Base-by-base conservation (phyloP, 2,888 invertebrate species). In the Drosophila macrothrix region DNA sequence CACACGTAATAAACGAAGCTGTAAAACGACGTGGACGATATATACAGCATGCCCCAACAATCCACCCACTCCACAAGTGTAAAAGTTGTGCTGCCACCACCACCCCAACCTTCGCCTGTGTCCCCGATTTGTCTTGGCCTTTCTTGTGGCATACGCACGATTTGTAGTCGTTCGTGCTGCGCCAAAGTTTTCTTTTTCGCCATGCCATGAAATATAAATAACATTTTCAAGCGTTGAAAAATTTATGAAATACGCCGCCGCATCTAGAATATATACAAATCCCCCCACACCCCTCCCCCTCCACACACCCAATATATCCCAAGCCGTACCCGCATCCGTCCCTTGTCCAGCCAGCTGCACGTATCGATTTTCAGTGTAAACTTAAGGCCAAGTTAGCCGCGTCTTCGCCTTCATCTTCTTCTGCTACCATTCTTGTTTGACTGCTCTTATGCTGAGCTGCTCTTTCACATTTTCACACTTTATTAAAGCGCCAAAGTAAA, bases 121-220 rank as follows among this genome's bases (percentile, higher is more conserved):
- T 33, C 3, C 22, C 39, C 76, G 80, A 78, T 78, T 78, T 78
- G 78, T 78, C 78, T 78, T 73, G 60, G 70, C 84, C 59, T 71
- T 67, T 74, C 66, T 71, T 55, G 59, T 70, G 83, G 69, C 63
- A 82, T 86, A 85, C 85, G 85, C 85, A 85, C 88, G 88, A 88
- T 85, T 87, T 87, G 88, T 88, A 85, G 88, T 78, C 84, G 87
- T 88, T 84, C 88, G 85, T 87, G 87, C 83, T 88, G 85, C 82
- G 90, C 88, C 85, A 89, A 84, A 87, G 81, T 89, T 89, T 87
- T 82, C n/a, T 29, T 56, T 55, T 72, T 74, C 76, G 63, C 80
- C 71, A 68, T 72, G 69, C 88, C 88, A 88, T 89, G 88, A 90
- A 90, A 90, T 86, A 89, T 90, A 89, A 89, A 89, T 89, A 90